Percentiles rank a stretch among this genome's conserved stretches.
phyloP scores from a whole-genome alignment of 2,113 vertebrate genomes.

The Burhinus bistriatus region DNA sequence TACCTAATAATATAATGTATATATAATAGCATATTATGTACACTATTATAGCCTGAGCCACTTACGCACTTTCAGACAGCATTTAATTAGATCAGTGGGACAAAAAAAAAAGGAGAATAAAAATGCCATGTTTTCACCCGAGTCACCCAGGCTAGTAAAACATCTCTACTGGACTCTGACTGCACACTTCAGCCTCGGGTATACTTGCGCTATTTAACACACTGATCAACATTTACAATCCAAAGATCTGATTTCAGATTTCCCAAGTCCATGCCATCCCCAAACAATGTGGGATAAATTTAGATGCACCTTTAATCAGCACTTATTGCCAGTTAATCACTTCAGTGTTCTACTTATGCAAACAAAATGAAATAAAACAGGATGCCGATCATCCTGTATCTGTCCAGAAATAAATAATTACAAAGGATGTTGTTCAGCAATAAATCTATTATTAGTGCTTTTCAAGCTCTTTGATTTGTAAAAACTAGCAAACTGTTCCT shows the following conservation, averaged over 20 bases:
- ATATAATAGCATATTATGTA: neutral
- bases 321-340: neutral
- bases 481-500: neutral
- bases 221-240: neutral
- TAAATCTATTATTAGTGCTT: slow-evolving; percentile 19
- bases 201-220: neutral
- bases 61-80: neutral
- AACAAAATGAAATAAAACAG: slow-evolving; percentile 4
- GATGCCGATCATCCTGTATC: neutral
- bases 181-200: neutral
- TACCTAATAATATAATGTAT: neutral
- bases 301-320: neutral
- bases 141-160: neutral
- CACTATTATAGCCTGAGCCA: neutral
- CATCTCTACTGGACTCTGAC: neutral
- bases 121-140: neutral
- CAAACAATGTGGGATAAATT: neutral
- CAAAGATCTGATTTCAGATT: neutral
- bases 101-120: neutral
- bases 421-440: neutral
- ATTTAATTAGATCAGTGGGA: neutral
- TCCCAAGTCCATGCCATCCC: neutral
- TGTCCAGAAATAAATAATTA: neutral
- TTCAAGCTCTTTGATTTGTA: slow-evolving; percentile 5
- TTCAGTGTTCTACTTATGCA: neutral